Percentiles rank a stretch among this genome's conserved stretches.
Conservation (phyloP, 2,888 invertebrate species). For the Diaphora mendica region DNA sequence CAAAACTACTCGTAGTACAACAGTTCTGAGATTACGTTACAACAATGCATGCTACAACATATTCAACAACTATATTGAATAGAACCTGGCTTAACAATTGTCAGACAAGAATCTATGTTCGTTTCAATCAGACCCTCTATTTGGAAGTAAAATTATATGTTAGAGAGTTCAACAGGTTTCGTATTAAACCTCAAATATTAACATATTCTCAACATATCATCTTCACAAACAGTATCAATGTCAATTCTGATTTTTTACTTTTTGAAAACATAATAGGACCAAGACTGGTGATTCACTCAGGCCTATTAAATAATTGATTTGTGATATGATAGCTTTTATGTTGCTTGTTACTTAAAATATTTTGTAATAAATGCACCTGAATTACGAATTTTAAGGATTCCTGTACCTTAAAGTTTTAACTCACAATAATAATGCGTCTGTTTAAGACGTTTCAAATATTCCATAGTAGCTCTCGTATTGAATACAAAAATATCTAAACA, state of each 20-base stretch:
- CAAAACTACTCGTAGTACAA: background rate
- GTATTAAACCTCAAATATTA: background rate
- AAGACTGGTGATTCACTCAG: too few relatives aligned
- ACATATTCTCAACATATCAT: background rate
- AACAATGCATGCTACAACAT: background rate
- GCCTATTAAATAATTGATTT: too few relatives aligned
- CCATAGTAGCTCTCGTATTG: conserved; percentile 31
- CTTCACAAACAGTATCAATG: background rate
- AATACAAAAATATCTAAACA: conserved; percentile 35
- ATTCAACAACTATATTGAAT: background rate
- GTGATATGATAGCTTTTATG: too few relatives aligned
- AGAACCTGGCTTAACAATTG: background rate
- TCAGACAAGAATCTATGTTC: background rate
- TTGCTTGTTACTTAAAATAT: too few relatives aligned
- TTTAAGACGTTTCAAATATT: conserved; percentile 41
- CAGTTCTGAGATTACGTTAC: background rate
- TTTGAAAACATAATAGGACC: background rate
- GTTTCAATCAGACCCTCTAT: background rate
- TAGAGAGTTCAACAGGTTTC: background rate
- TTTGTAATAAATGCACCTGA: too few relatives aligned
- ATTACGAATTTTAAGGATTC: too few relatives aligned
- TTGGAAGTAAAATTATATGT: background rate
- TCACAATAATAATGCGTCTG: conserved; percentile 16
- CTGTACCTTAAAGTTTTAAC: conserved; percentile 13
- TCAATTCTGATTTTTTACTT: background rate